phyloP scores from a whole-genome alignment of 2,888 invertebrate species.

The Drosophila ezoana region DNA sequence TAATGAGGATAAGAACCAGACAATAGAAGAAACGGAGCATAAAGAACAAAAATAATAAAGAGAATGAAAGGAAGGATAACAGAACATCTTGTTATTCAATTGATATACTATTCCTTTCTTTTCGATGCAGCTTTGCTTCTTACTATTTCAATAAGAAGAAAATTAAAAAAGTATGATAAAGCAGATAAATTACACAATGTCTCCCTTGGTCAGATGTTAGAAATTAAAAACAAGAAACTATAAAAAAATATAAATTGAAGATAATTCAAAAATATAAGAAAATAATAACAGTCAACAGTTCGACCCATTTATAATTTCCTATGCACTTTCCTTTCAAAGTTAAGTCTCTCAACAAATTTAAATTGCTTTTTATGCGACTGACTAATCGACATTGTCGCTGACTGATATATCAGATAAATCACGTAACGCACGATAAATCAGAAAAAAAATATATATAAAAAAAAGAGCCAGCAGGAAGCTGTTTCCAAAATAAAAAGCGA shows the following conservation, averaged over 20 bases:
- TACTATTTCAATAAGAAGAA: too few species aligned
- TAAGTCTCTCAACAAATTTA: not conserved
- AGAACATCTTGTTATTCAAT: too few species aligned
- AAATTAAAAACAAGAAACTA: not conserved
- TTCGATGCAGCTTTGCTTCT: too few species aligned
- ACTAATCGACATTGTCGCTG: not conserved
- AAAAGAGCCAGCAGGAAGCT: constrained; percentile 6
- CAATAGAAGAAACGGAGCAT: not conserved
- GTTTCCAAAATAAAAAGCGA: constrained; percentile 17
- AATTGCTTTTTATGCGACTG: constrained; percentile 5
- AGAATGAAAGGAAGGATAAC: not conserved
- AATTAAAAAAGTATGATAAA: too few species aligned
- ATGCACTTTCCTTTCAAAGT: not conserved
- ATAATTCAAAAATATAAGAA: not conserved
- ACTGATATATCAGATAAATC: constrained; percentile 32
- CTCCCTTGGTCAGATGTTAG: too few species aligned
- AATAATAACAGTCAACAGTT: not conserved
- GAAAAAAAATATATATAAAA: constrained; percentile 3
- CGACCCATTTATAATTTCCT: not conserved
- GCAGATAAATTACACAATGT: too few species aligned
- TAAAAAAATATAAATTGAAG: not conserved
- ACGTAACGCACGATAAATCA: constrained; percentile 33
- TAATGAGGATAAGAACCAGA: not conserved
- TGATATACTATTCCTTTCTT: too few species aligned
- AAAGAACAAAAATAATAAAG: not conserved